phyloP scores from a whole-genome alignment of 2,888 invertebrate species.

The Monopis laevigella region DNA sequence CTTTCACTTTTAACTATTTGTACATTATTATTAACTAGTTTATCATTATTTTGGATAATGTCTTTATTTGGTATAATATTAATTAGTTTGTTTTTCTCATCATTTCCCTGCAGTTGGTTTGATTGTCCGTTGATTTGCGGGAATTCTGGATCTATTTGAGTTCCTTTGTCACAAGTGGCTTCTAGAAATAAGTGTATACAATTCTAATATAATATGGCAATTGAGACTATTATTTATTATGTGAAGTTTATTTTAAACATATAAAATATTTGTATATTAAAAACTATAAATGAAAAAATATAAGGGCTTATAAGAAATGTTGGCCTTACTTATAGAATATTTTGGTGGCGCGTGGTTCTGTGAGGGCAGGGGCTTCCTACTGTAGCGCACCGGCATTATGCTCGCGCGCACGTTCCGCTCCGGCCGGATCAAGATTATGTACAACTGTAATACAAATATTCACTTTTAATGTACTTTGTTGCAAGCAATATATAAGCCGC shows the following conservation, averaged over 20 bases:
- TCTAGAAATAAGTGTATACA: too few species aligned
- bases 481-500: too few species aligned
- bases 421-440: conserved; percentile 89
- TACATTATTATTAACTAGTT: conserved; percentile 5
- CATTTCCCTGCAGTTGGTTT: conserved; percentile 19
- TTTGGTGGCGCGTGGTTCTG: conserved; percentile 43
- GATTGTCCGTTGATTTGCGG: conserved; percentile 42
- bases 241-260: not conserved
- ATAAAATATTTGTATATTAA: too few species aligned
- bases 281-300: too few species aligned
- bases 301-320: not conserved
- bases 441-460: conserved; percentile 68
- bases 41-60: conserved; percentile 1
- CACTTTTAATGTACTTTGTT: too few species aligned
- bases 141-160: conserved; percentile 50
- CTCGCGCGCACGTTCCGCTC: conserved; percentile 90
- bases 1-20: conserved; percentile 20
- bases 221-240: not conserved
- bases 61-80: conserved; percentile 24
- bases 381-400: conserved; percentile 77
- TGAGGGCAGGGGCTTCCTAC: conserved; percentile 41
- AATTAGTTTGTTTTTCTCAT: conserved; percentile 18
- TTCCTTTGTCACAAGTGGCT: conserved; percentile 40
- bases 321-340: conserved; percentile 36
- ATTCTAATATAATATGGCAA: too few species aligned